phyloP scores from a whole-genome alignment of 2,888 invertebrate genomes.

The Celastrina argiolus region DNA sequence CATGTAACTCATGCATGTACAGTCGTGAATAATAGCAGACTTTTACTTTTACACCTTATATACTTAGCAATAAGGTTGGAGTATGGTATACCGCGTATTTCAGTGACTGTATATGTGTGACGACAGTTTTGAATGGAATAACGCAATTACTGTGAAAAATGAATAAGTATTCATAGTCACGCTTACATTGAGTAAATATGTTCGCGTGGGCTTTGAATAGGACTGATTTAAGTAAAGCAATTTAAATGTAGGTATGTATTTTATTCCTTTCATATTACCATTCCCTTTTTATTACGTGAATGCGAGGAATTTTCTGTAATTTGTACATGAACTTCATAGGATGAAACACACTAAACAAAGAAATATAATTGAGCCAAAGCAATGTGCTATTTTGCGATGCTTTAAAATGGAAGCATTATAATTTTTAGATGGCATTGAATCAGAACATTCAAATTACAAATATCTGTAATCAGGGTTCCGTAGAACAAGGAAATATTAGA shows the following conservation, averaged over 20 bases:
- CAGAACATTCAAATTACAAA: too few relatives aligned
- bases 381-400: too few relatives aligned
- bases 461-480: too few relatives aligned
- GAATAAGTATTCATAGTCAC: conserved; percentile 4
- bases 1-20: not conserved
- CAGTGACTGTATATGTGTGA: not conserved
- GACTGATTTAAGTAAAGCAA: not conserved
- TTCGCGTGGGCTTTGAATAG: not conserved
- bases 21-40: not conserved
- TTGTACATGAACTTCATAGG: too few relatives aligned
- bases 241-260: not conserved
- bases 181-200: not conserved
- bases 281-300: not conserved
- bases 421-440: too few relatives aligned
- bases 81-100: not conserved
- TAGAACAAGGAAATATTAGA: too few relatives aligned
- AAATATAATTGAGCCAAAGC: too few relatives aligned
- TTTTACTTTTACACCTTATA: not conserved
- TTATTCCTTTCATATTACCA: not conserved
- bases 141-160: not conserved
- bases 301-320: too few relatives aligned
- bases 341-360: too few relatives aligned
- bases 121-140: not conserved
- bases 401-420: too few relatives aligned
- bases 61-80: not conserved